A percentile compares a stretch with the other conserved stretches of the same genome.
Conservation (phyloP, 2,888 invertebrate genomes). For the Pseudeuparius sepicola region DNA sequence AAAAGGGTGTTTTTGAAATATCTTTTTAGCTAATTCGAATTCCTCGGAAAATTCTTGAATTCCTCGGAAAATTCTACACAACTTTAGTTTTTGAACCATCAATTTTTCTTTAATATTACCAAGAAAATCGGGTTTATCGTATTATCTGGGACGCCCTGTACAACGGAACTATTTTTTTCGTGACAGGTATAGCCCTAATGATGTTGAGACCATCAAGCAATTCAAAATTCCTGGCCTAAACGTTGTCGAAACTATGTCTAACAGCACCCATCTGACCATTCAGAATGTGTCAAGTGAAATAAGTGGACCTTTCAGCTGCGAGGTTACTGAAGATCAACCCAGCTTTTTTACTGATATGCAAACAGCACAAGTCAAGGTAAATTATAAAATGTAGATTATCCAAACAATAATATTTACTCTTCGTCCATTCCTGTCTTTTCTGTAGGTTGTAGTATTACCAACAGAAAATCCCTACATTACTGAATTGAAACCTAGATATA, state of each 20-base stretch:
- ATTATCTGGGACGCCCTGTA: too few species aligned
- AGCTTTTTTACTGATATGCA: conserved; percentile 34
- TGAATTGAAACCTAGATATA: conserved; percentile 42
- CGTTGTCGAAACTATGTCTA: conserved; percentile 45
- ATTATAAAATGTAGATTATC: too few species aligned
- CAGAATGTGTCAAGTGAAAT: conserved; percentile 29
- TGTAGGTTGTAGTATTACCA: conserved; percentile 42
- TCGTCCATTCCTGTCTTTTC: too few species aligned
- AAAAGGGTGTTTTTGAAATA: too few species aligned
- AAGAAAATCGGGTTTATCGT: too few species aligned
- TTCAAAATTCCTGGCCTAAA: conserved; percentile 40
- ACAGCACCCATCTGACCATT: conserved; percentile 31
- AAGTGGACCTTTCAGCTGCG: conserved; percentile 34
- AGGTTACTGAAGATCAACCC: conserved; percentile 34
- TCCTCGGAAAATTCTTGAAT: too few species aligned
- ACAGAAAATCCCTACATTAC: conserved; percentile 42
- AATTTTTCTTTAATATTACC: too few species aligned
- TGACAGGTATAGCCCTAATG: conserved; percentile 17
- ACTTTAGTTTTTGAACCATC: too few species aligned
- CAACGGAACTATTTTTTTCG: too few species aligned
- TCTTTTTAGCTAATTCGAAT: too few species aligned
- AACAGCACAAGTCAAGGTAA: conserved; percentile 44
- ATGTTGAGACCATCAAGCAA: conserved; percentile 8
- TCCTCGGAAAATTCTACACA: too few species aligned
- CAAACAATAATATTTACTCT: too few species aligned